phyloP scores from a whole-genome alignment of 1,140 invertebrate species.

The Pseudachorutes palmiensis region DNA sequence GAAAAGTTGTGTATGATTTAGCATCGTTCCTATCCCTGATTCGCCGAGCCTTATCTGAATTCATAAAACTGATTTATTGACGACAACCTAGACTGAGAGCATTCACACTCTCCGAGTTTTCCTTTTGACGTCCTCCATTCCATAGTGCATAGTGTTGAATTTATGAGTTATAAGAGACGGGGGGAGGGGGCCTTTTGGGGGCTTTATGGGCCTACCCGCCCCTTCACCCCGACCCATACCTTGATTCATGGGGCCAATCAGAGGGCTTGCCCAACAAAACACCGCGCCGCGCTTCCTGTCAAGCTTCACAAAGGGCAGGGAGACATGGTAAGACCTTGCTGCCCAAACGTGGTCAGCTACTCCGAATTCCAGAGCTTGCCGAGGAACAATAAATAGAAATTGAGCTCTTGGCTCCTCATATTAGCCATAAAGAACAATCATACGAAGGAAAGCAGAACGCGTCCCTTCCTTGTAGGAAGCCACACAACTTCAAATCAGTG shows the following conservation, averaged over 20 bases:
- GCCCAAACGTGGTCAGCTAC: no score
- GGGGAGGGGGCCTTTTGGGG: conserved; percentile 14
- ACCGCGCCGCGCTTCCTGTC: background rate
- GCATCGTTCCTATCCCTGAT: background rate
- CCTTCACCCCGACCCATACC: conserved; percentile 24
- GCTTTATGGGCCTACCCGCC: conserved; percentile 27
- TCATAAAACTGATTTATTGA: conserved; percentile 39
- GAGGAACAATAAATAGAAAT: background rate
- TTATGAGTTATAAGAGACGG: conserved; percentile 27
- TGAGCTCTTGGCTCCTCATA: background rate
- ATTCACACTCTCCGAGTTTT: conserved; percentile 30
- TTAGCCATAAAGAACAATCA: conserved; percentile 13
- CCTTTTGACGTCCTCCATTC: conserved; percentile 38
- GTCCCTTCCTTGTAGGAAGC: background rate
- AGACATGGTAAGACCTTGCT: no score
- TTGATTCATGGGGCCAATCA: conserved; percentile 36
- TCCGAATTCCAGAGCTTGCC: no score
- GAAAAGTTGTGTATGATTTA: conserved; percentile 39
- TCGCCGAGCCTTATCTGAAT: conserved; percentile 20
- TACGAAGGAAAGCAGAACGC: background rate
- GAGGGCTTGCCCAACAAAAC: conserved; percentile 5
- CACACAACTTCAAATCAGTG: background rate
- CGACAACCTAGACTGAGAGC: conserved; percentile 35
- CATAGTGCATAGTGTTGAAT: conserved; percentile 36
- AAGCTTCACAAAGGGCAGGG: background rate